Conservation (phyloP, 2,113 vertebrate genomes). For the Limnothrissa miodon region DNA sequence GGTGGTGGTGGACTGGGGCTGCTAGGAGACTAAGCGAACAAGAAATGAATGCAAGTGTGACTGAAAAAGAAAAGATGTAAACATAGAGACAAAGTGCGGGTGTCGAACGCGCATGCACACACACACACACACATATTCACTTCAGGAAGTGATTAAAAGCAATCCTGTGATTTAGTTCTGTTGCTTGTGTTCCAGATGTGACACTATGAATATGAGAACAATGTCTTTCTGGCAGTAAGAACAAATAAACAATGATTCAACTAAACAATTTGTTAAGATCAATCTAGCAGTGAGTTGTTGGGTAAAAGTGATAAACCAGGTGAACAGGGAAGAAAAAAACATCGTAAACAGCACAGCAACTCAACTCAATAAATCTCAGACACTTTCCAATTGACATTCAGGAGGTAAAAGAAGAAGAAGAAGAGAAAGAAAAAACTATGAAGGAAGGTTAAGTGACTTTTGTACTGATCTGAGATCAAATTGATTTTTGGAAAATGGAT, state of each 20-base stretch:
- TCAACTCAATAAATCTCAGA: not conserved
- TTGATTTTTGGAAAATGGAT: not conserved
- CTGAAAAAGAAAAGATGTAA: conserved; percentile 35
- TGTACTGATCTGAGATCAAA: not conserved
- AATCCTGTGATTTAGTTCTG: not conserved
- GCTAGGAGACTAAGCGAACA: not conserved
- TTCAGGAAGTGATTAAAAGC: not conserved
- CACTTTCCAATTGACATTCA: not conserved
- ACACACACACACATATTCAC: not conserved
- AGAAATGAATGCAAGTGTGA: not conserved
- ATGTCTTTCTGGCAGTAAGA: not conserved
- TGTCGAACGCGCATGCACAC: no score
- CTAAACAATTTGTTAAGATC: not conserved
- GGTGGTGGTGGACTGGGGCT: not conserved
- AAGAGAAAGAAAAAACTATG: not conserved
- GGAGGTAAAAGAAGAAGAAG: not conserved
- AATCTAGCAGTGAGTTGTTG: not conserved
- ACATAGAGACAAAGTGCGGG: conserved; percentile 56
- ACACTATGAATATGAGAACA: not conserved
- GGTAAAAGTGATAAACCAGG: not conserved
- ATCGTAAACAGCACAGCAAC: not conserved
- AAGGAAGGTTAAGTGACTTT: not conserved
- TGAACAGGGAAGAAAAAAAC: not conserved
- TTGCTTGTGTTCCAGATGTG: not conserved
- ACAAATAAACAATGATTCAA: not conserved